phyloP scores from a whole-genome alignment of 2,888 invertebrate genomes.

The Epinotia bilunana region DNA sequence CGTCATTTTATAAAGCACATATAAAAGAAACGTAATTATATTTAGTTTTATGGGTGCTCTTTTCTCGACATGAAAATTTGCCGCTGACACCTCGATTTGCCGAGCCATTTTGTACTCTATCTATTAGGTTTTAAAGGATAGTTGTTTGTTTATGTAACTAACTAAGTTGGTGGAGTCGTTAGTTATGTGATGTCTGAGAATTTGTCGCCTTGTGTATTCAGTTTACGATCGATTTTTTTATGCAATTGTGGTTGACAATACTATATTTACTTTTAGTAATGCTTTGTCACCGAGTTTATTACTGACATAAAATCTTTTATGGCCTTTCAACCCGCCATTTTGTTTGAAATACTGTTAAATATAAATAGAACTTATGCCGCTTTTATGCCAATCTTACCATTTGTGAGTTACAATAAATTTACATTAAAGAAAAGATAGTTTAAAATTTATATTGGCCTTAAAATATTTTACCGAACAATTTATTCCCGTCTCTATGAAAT shows the following conservation, averaged over 20 bases:
- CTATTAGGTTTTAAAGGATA: not conserved
- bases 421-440: not conserved
- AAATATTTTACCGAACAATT: not conserved
- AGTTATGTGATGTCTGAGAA: conserved; percentile 34
- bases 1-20: conserved; percentile 38
- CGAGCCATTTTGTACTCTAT: not conserved
- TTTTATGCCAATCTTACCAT: not conserved
- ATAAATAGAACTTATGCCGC: conserved; percentile 2
- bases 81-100: not conserved
- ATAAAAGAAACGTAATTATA: conserved; percentile 43
- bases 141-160: not conserved
- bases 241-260: conserved; percentile 21
- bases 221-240: conserved; percentile 29
- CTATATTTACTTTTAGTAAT: conserved; percentile 19
- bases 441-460: not conserved
- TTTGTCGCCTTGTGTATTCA: conserved; percentile 41
- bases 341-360: not conserved
- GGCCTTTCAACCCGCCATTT: conserved; percentile 12
- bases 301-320: conserved; percentile 16
- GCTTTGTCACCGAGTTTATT: conserved; percentile 16
- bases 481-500: not conserved
- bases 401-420: not conserved
- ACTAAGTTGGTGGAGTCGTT: conserved; percentile 19
- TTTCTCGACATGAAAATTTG: conserved; percentile 7
- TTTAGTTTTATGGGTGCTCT: conserved; percentile 34